Conservation (phyloP, 2,113 vertebrate genomes). For the Illadopsis cleaveri region DNA sequence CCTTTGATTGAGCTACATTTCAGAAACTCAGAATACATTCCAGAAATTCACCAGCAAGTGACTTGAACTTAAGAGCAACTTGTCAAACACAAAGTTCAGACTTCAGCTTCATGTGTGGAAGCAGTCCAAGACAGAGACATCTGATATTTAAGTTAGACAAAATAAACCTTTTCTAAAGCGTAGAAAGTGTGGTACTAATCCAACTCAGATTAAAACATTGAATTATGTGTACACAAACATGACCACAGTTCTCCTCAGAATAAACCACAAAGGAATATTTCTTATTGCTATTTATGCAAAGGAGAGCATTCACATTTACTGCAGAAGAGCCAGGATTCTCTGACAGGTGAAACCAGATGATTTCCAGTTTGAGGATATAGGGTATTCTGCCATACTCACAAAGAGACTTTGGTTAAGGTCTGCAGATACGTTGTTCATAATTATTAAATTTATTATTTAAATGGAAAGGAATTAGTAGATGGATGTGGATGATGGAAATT, state of each 20-base stretch:
- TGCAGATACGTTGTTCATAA: background rate
- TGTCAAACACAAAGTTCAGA: background rate
- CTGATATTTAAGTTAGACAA: background rate
- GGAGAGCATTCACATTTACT: background rate
- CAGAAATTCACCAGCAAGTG: background rate
- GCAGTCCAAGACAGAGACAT: background rate
- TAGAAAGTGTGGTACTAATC: background rate
- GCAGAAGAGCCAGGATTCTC: background rate
- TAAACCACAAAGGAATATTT: background rate
- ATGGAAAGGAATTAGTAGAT: background rate
- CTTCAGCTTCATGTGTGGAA: background rate
- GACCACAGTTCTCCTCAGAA: background rate
- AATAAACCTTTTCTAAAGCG: background rate
- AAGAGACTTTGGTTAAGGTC: background rate
- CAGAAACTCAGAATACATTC: background rate
- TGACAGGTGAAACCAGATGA: background rate
- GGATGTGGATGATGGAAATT: background rate
- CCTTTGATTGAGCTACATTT: background rate
- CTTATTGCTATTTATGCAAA: background rate
- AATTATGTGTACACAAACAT: background rate
- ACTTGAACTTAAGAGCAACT: background rate
- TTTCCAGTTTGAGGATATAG: background rate
- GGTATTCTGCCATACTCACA: background rate
- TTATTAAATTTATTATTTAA: background rate
- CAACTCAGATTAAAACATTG: background rate